A percentile compares a stretch with the other conserved stretches of the same genome.
These are phyloP conservation scores for Stegophylla sp. DNA, from an alignment of 2,888 invertebrate species.

Conservation along the genomic window DNA sequence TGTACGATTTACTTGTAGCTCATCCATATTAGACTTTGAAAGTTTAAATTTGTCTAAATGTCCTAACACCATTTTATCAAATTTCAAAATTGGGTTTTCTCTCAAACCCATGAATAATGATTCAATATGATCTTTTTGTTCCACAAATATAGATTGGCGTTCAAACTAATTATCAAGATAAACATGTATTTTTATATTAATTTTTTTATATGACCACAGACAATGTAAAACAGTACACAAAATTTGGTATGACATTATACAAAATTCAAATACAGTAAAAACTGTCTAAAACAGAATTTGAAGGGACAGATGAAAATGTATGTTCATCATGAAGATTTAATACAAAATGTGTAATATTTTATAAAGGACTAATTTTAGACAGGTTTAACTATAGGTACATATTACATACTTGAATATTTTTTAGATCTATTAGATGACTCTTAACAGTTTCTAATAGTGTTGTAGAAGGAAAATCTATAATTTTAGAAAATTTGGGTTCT, in stretches of 20 bases:
- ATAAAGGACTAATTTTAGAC: too few species aligned
- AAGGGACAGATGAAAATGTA: too few species aligned
- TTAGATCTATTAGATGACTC: constrained; percentile 70
- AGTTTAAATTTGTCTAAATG: constrained; percentile 41
- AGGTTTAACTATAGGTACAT: too few species aligned
- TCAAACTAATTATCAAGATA: constrained; percentile 35
- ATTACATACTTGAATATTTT: constrained; percentile 69
- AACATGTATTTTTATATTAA: too few species aligned
- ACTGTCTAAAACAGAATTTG: too few species aligned
- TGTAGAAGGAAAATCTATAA: constrained; percentile 68
- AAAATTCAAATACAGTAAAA: too few species aligned
- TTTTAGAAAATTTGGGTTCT: constrained; percentile 24
- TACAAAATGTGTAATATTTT: too few species aligned
- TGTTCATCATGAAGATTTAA: too few species aligned
- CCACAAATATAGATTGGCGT: constrained; percentile 30
- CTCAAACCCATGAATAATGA: constrained; percentile 40
- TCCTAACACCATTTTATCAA: constrained; percentile 55
- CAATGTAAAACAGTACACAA: too few species aligned
- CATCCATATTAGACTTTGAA: constrained; percentile 55
- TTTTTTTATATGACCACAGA: too few species aligned
- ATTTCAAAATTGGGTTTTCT: constrained; percentile 40
- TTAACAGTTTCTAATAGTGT: constrained; percentile 71
- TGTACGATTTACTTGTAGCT: constrained; percentile 48
- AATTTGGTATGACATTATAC: too few species aligned
- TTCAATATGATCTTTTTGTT: constrained; percentile 40